A percentile compares a stretch with the other conserved stretches of the same genome.
Conservation (phyloP, 2,888 invertebrate species). For the Hipparchia semele region DNA sequence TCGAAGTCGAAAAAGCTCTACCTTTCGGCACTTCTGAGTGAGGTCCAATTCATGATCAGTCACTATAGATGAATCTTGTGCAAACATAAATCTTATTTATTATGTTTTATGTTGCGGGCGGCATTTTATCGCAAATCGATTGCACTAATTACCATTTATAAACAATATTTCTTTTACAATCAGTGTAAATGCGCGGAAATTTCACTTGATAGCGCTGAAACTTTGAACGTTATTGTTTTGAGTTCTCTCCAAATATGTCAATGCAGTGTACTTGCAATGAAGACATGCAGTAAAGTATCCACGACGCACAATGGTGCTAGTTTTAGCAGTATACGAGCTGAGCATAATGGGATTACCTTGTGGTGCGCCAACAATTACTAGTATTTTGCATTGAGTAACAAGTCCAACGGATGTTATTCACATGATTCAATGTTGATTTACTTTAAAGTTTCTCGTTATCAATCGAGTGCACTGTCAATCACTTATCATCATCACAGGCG, state of each 20-base stretch:
- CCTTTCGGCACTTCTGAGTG: not conserved
- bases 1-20: not conserved
- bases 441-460: constrained; percentile 61
- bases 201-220: constrained; percentile 24
- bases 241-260: constrained; percentile 36
- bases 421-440: constrained; percentile 57
- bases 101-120: constrained; percentile 35
- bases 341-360: constrained; percentile 78
- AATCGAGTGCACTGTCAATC: constrained; percentile 67
- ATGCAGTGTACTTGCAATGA: constrained; percentile 37
- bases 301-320: constrained; percentile 59
- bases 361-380: constrained; percentile 58
- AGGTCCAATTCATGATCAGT: not conserved
- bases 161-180: constrained; percentile 33
- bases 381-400: constrained; percentile 43
- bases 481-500: constrained; percentile 72
- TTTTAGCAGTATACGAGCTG: constrained; percentile 69
- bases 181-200: constrained; percentile 27
- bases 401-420: constrained; percentile 55
- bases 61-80: not conserved
- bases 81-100: constrained; percentile 5
- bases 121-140: constrained; percentile 39
- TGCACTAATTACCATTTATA: constrained; percentile 37
- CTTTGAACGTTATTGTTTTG: constrained; percentile 11
- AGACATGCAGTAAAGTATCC: constrained; percentile 42